These are phyloP conservation scores for Coreoperca whiteheadi DNA, from an alignment of 2,113 vertebrate species.

Conservation along the genomic window DNA sequence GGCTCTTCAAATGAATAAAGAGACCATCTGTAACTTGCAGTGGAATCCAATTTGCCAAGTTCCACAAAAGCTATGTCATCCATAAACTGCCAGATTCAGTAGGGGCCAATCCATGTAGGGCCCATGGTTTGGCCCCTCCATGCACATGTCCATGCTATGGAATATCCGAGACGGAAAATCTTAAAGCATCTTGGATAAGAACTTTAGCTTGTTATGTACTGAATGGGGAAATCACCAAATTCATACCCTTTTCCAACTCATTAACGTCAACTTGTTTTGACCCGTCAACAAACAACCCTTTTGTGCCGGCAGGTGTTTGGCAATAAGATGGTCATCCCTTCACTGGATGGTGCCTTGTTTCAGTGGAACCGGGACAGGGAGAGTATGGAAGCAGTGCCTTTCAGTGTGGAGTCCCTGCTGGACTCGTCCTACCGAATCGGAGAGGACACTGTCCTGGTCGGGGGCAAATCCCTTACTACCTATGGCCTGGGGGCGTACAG, in stretches of 20 bases:
- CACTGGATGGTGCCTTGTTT: constrained; percentile 96
- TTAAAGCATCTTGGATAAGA: too few relatives aligned
- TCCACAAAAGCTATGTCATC: neutral
- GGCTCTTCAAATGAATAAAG: neutral
- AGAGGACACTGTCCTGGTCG: constrained; percentile 96
- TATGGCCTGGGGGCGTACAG: constrained; percentile 94
- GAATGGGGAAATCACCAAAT: neutral
- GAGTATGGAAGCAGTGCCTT: constrained; percentile 97
- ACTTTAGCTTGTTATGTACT: neutral
- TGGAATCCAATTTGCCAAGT: neutral
- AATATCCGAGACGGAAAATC: neutral
- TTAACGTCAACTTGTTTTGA: neutral
- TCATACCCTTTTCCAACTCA: neutral
- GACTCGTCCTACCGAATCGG: constrained; percentile 97
- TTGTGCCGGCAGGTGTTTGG: constrained; percentile 90
- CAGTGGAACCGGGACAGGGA: constrained; percentile 97
- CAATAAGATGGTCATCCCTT: constrained; percentile 98
- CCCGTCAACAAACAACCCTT: neutral
- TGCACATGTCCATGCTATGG: neutral
- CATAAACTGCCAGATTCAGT: neutral
- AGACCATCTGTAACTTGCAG: neutral
- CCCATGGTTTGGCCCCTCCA: too few relatives aligned
- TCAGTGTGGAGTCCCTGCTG: constrained; percentile 96
- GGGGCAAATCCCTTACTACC: constrained; percentile 95
- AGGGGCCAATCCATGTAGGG: neutral